These are phyloP conservation scores for Astatotilapia flaviijosephi DNA, from an alignment of 2,113 vertebrate species.

Conservation along the genomic window DNA sequence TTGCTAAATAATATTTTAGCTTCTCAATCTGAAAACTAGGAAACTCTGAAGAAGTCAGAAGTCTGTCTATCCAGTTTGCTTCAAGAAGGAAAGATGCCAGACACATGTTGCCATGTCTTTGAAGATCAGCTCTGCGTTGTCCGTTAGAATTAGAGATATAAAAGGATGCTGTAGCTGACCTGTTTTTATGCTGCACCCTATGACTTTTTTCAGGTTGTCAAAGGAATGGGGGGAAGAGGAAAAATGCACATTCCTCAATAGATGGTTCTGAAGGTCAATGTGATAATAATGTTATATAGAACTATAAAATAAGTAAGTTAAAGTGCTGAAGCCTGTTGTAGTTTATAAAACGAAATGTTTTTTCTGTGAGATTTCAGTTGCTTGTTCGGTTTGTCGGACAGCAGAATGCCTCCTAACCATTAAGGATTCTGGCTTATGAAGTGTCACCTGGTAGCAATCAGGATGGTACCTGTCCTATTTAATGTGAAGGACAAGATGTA, in stretches of 20 bases:
- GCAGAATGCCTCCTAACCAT: background rate
- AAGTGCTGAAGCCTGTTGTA: background rate
- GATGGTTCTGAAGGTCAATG: background rate
- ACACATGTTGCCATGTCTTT: background rate
- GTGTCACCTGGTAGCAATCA: background rate
- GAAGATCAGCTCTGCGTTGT: background rate
- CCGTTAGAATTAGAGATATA: background rate
- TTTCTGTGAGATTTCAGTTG: background rate
- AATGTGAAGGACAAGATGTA: background rate
- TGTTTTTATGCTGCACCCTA: background rate
- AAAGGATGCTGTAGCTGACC: background rate
- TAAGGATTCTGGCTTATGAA: background rate
- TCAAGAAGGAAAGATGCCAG: background rate
- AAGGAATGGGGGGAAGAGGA: accelerated
- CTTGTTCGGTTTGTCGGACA: background rate
- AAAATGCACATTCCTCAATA: background rate
- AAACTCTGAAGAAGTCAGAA: background rate
- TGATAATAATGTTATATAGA: background rate
- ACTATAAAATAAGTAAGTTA: background rate
- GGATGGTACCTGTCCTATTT: background rate
- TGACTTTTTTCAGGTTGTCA: background rate
- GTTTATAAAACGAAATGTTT: background rate
- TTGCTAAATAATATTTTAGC: background rate
- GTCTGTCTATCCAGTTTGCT: background rate
- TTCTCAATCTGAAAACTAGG: background rate